phyloP scores from a whole-genome alignment of 2,888 invertebrate genomes.

The Drosophila anceps region DNA sequence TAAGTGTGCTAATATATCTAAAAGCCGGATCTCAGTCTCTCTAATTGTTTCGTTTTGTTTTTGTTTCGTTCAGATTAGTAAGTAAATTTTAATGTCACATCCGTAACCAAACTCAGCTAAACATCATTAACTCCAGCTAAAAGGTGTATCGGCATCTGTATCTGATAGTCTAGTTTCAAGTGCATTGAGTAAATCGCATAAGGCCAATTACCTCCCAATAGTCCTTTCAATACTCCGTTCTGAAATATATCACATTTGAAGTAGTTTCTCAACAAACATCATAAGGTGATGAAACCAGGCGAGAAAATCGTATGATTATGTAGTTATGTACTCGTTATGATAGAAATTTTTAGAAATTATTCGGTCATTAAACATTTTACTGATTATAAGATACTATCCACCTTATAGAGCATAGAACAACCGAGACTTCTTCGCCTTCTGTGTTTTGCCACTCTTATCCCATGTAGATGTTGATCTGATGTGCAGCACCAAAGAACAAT shows the following conservation, averaged over 20 bases:
- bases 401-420: background rate
- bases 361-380: no score
- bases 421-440: background rate
- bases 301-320: no score
- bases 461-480: slow-evolving; percentile 9
- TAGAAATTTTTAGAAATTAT: no score
- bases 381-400: background rate
- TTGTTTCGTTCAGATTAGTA: slow-evolving; percentile 26
- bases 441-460: slow-evolving; percentile 17
- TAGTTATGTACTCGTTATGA: no score
- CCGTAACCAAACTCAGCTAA: slow-evolving; percentile 41
- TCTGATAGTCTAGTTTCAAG: background rate
- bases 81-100: slow-evolving; percentile 59
- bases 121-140: slow-evolving; percentile 1
- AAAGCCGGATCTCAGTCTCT: slow-evolving; percentile 18
- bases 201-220: slow-evolving; percentile 1
- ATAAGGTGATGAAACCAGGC: background rate
- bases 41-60: background rate
- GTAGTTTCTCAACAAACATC: background rate
- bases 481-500: slow-evolving; percentile 14
- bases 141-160: background rate
- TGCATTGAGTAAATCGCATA: background rate
- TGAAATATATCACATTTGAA: background rate
- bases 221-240: background rate
- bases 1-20: slow-evolving; percentile 26